Conservation (phyloP, 2,113 vertebrate species). For the Notarius quadriscutis region DNA sequence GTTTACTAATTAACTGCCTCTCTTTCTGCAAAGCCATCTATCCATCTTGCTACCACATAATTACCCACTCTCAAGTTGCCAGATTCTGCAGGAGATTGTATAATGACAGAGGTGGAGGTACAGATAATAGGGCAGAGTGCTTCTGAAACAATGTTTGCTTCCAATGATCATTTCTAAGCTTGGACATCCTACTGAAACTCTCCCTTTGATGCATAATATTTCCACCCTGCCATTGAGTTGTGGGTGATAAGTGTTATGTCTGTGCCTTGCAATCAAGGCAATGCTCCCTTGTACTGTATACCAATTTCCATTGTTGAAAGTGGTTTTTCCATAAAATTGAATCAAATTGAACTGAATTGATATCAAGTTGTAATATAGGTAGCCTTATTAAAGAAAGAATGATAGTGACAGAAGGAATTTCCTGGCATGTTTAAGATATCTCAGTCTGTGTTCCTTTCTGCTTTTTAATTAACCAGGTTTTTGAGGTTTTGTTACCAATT, state of each 20-base stretch:
- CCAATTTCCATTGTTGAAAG: not conserved
- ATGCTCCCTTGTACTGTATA: not conserved
- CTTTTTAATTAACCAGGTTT: not conserved
- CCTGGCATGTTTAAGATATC: too few species aligned
- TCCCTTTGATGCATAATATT: not conserved
- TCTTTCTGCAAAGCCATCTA: slow-evolving; percentile 34
- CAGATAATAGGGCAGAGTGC: slow-evolving; percentile 34
- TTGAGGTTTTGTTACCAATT: not conserved
- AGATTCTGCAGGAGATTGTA: slow-evolving; percentile 8
- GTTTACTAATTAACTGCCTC: slow-evolving; percentile 31
- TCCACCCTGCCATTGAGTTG: not conserved
- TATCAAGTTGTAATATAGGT: too few species aligned
- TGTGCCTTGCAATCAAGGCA: not conserved
- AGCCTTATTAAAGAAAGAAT: not conserved
- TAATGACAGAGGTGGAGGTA: slow-evolving; percentile 27
- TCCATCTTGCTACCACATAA: slow-evolving; percentile 33
- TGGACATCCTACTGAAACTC: not conserved
- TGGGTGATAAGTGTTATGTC: not conserved
- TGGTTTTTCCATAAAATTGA: not conserved
- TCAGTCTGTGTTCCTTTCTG: not conserved
- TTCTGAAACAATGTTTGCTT: slow-evolving; percentile 24
- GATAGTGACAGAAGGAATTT: not conserved
- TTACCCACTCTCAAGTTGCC: slow-evolving; percentile 28
- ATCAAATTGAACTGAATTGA: not conserved
- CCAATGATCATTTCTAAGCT: not conserved